phyloP scores from a whole-genome alignment of 2,797 vertebrate species.

The Delichon dasypus region DNA sequence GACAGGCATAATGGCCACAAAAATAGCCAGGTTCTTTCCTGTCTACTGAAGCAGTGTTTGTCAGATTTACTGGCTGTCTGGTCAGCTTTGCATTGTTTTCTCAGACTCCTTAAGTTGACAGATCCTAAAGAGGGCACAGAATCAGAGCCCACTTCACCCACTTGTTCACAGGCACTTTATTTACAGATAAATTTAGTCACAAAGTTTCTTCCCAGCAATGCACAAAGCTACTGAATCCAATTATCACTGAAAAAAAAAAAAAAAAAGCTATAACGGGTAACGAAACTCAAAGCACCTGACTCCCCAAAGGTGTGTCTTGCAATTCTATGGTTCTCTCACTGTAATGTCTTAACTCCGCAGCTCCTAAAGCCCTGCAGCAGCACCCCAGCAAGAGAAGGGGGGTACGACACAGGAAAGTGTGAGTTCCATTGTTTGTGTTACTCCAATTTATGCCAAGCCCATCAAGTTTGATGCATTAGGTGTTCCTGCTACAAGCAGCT shows the following conservation, averaged over 20 bases:
- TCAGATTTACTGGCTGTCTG: not conserved
- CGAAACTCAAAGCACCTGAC: not conserved
- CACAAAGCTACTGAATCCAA: not conserved
- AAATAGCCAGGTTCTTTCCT: not conserved
- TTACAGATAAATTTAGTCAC: not conserved
- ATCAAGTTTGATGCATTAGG: not conserved
- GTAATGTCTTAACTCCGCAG: accelerated
- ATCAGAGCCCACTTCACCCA: not conserved
- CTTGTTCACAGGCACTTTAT: not conserved
- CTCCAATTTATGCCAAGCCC: not conserved
- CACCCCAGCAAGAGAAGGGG: not conserved
- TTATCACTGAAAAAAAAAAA: not conserved
- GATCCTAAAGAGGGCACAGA: not conserved
- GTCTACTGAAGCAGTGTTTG: not conserved
- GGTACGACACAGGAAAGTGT: not conserved
- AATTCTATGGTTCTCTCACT: not conserved
- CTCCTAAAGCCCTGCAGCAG: not conserved
- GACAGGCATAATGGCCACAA: not conserved
- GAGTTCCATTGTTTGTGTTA: not conserved
- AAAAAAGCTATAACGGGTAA: not conserved
- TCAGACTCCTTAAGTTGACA: not conserved
- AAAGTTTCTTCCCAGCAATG: not conserved
- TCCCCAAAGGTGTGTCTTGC: not conserved
- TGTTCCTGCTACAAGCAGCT: not conserved
- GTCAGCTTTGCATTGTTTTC: not conserved